These are phyloP conservation scores for Odontesthes bonariensis DNA, from an alignment of 2,113 vertebrate species.

Conservation along the genomic window DNA sequence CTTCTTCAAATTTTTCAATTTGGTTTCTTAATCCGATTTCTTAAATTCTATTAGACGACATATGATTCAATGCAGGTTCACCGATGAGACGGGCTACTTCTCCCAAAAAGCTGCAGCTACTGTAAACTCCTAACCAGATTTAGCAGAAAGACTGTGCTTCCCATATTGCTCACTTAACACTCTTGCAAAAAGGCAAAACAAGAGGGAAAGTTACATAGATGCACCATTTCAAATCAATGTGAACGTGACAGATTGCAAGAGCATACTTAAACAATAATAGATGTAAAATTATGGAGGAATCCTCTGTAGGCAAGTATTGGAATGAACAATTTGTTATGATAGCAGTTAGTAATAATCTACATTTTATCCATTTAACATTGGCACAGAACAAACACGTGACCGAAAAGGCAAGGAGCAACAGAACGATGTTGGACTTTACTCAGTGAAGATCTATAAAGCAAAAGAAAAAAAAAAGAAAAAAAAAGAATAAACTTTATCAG, in stretches of 20 bases:
- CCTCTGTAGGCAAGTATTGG: neutral
- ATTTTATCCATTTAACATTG: slow-evolving; percentile 50
- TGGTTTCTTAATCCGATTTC: slow-evolving; percentile 18
- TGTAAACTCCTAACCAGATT: slow-evolving; percentile 59
- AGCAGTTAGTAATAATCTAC: slow-evolving; percentile 3
- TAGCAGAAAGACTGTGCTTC: slow-evolving; percentile 23
- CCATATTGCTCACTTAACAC: slow-evolving; percentile 12
- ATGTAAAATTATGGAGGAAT: neutral
- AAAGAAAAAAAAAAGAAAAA: slow-evolving; percentile 78
- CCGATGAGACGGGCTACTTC: slow-evolving; percentile 36
- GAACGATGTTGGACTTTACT: slow-evolving; percentile 78
- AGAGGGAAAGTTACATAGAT: neutral
- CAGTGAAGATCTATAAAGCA: slow-evolving; percentile 88
- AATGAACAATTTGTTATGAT: neutral
- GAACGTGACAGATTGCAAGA: neutral
- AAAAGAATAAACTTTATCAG: slow-evolving; percentile 57
- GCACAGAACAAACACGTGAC: slow-evolving; percentile 60
- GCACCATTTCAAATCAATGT: neutral
- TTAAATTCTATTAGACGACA: slow-evolving; percentile 51
- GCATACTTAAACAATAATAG: neutral
- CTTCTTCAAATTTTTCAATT: neutral
- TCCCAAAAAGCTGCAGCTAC: slow-evolving; percentile 39
- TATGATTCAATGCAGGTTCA: slow-evolving; percentile 35
- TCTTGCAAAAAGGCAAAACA: slow-evolving; percentile 27
- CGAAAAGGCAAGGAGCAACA: slow-evolving; percentile 75